Percentiles rank a stretch among this genome's conserved stretches.
phyloP scores from a whole-genome alignment of 2,797 vertebrate genomes.

The Fratercula arctica region DNA sequence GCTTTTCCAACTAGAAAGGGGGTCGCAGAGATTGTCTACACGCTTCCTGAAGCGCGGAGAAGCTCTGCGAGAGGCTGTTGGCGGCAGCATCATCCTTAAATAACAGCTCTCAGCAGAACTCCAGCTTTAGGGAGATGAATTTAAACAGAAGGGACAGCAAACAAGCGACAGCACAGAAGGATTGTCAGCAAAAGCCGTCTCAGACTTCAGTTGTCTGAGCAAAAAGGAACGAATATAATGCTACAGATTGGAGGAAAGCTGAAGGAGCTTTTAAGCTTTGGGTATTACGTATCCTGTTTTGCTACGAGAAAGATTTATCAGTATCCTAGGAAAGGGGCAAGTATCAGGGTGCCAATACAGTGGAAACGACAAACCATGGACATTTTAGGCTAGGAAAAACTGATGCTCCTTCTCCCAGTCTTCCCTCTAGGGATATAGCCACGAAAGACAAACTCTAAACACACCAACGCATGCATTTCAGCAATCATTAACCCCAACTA shows the following conservation, averaged over 20 bases:
- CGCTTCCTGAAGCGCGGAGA: background rate
- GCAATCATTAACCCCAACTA: background rate
- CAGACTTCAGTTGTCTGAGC: background rate
- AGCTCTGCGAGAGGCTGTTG: background rate
- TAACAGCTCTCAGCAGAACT: background rate
- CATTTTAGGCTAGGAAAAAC: background rate
- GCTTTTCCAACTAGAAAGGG: background rate
- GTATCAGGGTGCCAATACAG: background rate
- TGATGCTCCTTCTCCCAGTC: background rate
- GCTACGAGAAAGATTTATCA: background rate
- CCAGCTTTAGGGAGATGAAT: background rate
- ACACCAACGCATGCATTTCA: background rate
- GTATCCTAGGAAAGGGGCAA: background rate
- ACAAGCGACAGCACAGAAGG: background rate
- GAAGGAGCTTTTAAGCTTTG: background rate
- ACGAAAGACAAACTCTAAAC: background rate
- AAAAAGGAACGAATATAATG: background rate
- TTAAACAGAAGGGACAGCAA: background rate
- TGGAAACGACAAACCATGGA: accelerated
- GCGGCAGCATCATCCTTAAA: background rate
- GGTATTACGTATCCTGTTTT: background rate
- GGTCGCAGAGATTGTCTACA: background rate
- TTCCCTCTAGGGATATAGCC: background rate
- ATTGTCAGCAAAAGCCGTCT: background rate
- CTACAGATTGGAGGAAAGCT: background rate